Base-by-base conservation (phyloP, 2,888 invertebrate genomes). In the Lasioglossum morio region DNA sequence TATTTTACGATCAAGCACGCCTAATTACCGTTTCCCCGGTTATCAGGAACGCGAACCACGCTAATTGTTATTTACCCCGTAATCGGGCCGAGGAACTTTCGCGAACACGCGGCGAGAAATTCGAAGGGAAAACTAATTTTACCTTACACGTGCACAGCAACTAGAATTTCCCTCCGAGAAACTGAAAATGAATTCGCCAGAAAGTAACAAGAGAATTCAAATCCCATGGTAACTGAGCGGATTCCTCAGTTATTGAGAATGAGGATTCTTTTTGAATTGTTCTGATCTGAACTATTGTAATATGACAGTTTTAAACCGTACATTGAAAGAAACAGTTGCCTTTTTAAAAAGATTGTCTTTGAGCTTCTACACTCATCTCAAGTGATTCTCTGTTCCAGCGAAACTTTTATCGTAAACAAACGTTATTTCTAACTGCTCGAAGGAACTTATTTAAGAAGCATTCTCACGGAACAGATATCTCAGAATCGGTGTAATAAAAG, bases 1-100 rank as follows among this genome's bases (percentile, higher is more conserved):
- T 40, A 69, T 79, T 43, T 63, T 53, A 19, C 40, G 53, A 80
- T 40, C 69, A 53, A 72, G 70, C 40, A 43, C 80, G 14, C 34
- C 60, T 60, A 60, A 60, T 60, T 60, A 40, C n/a, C 27, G n/a
- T 53, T 53, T 5, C 57, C 19, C 43, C 53, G 37, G 34, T 63
- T 73, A 72, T 77, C 57, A 23, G 23, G 27, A 34, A 43, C 14
- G 30, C 72, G 27, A 16, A 60, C 60, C 60, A 27, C 27, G 60
- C 27, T 60, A 60, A 60, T 60, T 60, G 60, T 60, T 60, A 14
- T 60, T 60, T 60, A 60, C 60, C 27, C 60, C 14, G 60, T 27
- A 60, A 27, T 27, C 60, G 14, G 12, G 14, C 27, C 60, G 60
- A 60, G 60, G 5, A 14, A 5, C 27, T 60, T 60, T 27, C 60